Percentiles rank a stretch among this genome's conserved stretches.
phyloP scores from a whole-genome alignment of 2,888 invertebrate species.

The Acleris sparsana region DNA sequence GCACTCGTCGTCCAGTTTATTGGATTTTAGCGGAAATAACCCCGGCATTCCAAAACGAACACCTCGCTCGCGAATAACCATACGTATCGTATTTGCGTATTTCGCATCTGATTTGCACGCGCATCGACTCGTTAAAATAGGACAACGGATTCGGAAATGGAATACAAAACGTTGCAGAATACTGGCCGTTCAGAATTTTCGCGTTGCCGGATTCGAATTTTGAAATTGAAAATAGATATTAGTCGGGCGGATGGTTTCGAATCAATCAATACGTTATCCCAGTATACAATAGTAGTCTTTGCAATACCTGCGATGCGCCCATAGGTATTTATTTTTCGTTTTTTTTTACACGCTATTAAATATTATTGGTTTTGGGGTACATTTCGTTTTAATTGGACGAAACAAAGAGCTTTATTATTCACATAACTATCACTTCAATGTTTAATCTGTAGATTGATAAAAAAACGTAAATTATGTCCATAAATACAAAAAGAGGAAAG shows the following conservation, averaged over 20 bases:
- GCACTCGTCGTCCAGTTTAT: constrained; percentile 57
- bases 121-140: constrained; percentile 47
- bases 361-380: not conserved
- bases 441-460: no score
- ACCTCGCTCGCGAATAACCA: constrained; percentile 65
- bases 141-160: constrained; percentile 59
- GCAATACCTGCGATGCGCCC: constrained; percentile 8
- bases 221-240: constrained; percentile 34
- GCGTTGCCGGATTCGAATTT: constrained; percentile 31
- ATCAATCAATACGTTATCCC: constrained; percentile 28
- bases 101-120: constrained; percentile 73
- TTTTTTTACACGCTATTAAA: not conserved
- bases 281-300: no score
- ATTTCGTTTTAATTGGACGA: constrained; percentile 11
- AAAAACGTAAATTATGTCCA: not conserved
- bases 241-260: constrained; percentile 20
- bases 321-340: not conserved
- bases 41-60: constrained; percentile 60
- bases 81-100: constrained; percentile 74
- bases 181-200: constrained; percentile 35
- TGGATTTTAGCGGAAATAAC: constrained; percentile 79
- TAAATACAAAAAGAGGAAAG: not conserved
- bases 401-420: not conserved
- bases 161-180: constrained; percentile 59
- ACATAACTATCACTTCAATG: no score